Evolutionary conservation across 2,113 vertebrate genomes (phyloP), one percentile per base, ranked within the genome.

Genomic region (Sinocyclocheilus rhinocerous): DNA sequence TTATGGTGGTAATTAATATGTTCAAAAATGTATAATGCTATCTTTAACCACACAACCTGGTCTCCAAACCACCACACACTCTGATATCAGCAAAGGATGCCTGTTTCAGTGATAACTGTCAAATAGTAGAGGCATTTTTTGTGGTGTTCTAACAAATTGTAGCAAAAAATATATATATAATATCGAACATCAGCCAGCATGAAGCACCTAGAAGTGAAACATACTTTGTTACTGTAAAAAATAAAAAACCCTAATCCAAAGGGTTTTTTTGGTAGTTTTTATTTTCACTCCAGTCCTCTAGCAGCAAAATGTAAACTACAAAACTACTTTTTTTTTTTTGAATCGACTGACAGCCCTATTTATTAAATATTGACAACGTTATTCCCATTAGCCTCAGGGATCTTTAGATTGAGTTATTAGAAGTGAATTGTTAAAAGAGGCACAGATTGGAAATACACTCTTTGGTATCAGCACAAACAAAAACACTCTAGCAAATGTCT

Each of bases 371-470:
- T 65, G 4, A 45, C 24, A 70, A 59, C 22, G 13, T 15, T 16
- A 9, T 55, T 72, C 33, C 50, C 15, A 55, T 76, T 57, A 6
- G 29, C 84, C 48, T 69, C 61, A 85, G 61, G 84, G 63, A 57
- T 55, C 4, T 55, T 85, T 79, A 70, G 76, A 85, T 85, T 85
- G 61, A 70, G 52, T 70, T 77, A 22, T 70, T 85, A 59, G 5
- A 16, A 70, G 76, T 11, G 36, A 39, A 65, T 59, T 79, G 63
- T 85, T 10, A 39, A 57, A 77, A 36, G 16, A 55, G 0, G 22
- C 39, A 81, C 42, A 72, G 48, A 61, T n/a, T 61, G 20, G 22
- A 69, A 86, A 52, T 70, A 18, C 26, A 78, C 20, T 52, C 18
- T 65, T 65, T 80, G 33, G 36, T 72, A 39, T 65, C 45, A 55